These are phyloP conservation scores for Dicaeum eximium DNA, from an alignment of 2,113 vertebrate species.

Conservation along the genomic window DNA sequence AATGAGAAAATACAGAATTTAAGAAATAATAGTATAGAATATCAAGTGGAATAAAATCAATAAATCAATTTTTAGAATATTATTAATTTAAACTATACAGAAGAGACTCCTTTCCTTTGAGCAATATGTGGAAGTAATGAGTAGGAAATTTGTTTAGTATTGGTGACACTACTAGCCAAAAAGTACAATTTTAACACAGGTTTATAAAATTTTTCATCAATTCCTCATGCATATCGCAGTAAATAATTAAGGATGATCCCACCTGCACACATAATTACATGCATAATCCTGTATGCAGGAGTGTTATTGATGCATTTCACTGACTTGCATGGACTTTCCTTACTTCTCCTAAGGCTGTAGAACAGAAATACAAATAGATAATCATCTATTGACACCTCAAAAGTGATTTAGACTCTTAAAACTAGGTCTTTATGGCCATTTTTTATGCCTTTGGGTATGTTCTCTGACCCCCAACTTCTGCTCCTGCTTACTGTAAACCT, in stretches of 20 bases:
- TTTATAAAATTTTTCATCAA: not conserved
- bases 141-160: not conserved
- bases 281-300: not conserved
- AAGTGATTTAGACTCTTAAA: not conserved
- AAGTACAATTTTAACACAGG: not conserved
- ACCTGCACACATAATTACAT: not conserved
- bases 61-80: not conserved
- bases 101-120: not conserved
- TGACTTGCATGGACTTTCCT: not conserved
- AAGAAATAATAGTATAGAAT: not conserved
- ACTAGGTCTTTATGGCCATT: not conserved
- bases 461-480: not conserved
- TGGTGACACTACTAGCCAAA: not conserved
- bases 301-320: not conserved
- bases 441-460: not conserved
- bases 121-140: not conserved
- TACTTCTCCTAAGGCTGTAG: not conserved
- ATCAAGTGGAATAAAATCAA: not conserved
- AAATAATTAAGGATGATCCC: not conserved
- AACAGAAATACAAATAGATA: not conserved
- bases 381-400: not conserved
- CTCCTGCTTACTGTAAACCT: not conserved
- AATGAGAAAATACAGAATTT: not conserved
- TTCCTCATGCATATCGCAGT: not conserved
- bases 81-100: not conserved